These are phyloP conservation scores for Spisula solida DNA, from an alignment of 2,888 invertebrate species.

Conservation along the genomic window DNA sequence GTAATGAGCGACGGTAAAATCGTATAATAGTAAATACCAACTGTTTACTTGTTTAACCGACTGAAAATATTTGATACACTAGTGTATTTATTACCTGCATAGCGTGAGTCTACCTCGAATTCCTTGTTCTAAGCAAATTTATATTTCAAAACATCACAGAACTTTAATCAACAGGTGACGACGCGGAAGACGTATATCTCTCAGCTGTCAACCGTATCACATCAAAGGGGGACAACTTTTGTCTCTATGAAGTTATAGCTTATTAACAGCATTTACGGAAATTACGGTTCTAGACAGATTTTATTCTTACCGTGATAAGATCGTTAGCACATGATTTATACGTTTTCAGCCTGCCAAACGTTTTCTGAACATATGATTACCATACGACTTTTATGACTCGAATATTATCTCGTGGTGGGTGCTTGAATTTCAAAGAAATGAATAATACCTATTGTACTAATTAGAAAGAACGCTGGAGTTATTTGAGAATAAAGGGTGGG, in stretches of 20 bases:
- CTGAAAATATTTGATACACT: background rate
- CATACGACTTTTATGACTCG: conserved; percentile 12
- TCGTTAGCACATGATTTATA: conserved; percentile 13
- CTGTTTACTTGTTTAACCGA: background rate
- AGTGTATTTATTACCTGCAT: conserved; percentile 29
- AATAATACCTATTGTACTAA: conserved; percentile 6
- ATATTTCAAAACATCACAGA: background rate
- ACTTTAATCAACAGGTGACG: conserved; percentile 37
- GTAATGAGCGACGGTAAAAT: background rate
- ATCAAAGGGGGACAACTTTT: conserved; percentile 34
- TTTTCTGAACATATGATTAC: conserved; percentile 5
- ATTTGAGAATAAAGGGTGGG: background rate
- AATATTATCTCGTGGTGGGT: conserved; percentile 8
- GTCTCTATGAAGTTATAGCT: background rate
- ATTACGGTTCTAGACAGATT: background rate
- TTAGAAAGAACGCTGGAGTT: background rate
- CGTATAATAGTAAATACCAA: background rate
- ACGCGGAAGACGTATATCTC: background rate
- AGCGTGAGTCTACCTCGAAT: conserved; percentile 37
- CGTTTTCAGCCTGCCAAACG: background rate
- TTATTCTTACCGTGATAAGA: background rate
- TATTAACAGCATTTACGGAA: background rate
- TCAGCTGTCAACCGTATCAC: conserved; percentile 30
- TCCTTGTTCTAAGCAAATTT: conserved; percentile 26
- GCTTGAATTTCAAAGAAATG: conserved; percentile 28